Conservation (phyloP, 2,113 vertebrate genomes). For the Albula goreensis region DNA sequence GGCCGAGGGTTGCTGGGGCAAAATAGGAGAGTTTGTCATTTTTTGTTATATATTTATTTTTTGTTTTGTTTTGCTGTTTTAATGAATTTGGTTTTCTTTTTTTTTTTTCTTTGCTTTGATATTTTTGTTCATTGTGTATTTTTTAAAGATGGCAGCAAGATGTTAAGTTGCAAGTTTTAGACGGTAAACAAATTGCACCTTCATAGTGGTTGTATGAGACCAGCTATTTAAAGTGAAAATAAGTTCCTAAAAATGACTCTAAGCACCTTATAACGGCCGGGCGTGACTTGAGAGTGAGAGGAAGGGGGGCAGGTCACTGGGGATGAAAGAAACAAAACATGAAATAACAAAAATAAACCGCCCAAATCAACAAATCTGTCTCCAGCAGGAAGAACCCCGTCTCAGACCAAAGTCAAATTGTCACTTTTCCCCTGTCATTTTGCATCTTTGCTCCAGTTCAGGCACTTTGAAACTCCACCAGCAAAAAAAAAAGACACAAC, state of each 20-base stretch:
- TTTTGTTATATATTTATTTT: slow-evolving; percentile 57
- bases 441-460: neutral
- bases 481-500: neutral
- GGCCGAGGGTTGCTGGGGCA: slow-evolving; percentile 54
- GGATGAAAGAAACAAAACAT: neutral
- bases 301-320: neutral
- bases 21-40: slow-evolving; percentile 46
- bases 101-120: slow-evolving; percentile 47
- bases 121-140: slow-evolving; percentile 48
- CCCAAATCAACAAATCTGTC: neutral
- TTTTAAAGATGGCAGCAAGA: neutral
- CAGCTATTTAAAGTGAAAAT: slow-evolving; percentile 51
- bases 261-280: slow-evolving; percentile 71
- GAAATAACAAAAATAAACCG: neutral
- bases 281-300: slow-evolving; percentile 55
- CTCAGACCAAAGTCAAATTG: neutral
- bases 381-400: neutral
- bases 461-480: neutral
- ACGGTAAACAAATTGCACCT: slow-evolving; percentile 49
- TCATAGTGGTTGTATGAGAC: slow-evolving; percentile 37
- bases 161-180: slow-evolving; percentile 32
- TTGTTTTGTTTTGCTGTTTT: slow-evolving; percentile 31
- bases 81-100: slow-evolving; percentile 53
- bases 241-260: slow-evolving; percentile 52
- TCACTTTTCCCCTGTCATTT: neutral